Percentiles rank a stretch among this genome's conserved stretches.
Evolutionary conservation across 1,140 invertebrate species (phyloP).

Genomic region (Colletes latitarsis): DNA sequence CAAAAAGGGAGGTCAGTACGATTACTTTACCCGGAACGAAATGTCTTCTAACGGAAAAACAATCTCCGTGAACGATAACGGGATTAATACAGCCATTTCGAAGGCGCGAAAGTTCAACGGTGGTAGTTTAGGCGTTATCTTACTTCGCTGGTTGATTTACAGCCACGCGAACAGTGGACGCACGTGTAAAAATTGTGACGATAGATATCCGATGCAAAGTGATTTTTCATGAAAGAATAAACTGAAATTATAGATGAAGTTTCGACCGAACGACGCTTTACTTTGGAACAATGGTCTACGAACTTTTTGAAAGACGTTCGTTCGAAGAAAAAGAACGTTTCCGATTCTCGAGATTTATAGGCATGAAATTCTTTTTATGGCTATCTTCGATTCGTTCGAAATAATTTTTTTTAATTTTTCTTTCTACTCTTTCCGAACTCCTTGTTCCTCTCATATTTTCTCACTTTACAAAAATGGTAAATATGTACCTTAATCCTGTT

Average conservation of each 20-base stretch:
- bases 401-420: too few species aligned
- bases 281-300: too few species aligned
- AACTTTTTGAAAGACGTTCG: too few species aligned
- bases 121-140: not conserved
- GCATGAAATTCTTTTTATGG: too few species aligned
- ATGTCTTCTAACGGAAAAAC: constrained; percentile 46
- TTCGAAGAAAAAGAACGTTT: too few species aligned
- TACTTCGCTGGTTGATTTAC: not conserved
- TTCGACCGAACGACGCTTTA: too few species aligned
- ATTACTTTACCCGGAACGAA: constrained; percentile 48
- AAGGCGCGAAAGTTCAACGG: not conserved
- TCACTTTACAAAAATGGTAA: too few species aligned
- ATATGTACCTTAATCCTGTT: too few species aligned
- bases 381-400: too few species aligned
- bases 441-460: too few species aligned
- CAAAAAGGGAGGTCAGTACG: constrained; percentile 52
- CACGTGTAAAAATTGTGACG: not conserved
- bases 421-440: too few species aligned
- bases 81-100: constrained; percentile 34
- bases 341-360: too few species aligned
- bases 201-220: not conserved
- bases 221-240: not conserved
- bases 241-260: not conserved
- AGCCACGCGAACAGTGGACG: not conserved
- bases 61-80: constrained; percentile 42